Conservation (phyloP, 2,797 vertebrate species). For the Syndactyla subalaris region DNA sequence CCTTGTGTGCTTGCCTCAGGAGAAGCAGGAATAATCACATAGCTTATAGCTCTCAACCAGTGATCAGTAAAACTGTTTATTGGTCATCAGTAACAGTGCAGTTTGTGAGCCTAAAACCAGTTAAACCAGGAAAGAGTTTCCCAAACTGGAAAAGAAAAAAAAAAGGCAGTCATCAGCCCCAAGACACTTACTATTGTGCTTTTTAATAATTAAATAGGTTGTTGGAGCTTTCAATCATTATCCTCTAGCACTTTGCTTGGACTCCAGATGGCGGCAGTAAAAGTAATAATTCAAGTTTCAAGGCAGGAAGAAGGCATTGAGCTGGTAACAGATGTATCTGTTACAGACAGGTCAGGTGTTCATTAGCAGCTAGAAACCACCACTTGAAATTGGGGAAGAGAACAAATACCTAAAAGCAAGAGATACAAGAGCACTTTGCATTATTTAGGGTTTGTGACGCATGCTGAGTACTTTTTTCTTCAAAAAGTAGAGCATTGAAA, state of each 20-base stretch:
- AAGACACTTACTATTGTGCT: neutral
- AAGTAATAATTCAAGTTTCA: neutral
- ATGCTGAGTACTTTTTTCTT: neutral
- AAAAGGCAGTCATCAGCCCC: neutral
- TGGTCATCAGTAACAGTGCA: constrained; percentile 1
- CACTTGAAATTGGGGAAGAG: neutral
- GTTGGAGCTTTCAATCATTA: neutral
- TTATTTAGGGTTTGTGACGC: neutral
- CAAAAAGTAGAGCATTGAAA: neutral
- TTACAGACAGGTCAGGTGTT: neutral
- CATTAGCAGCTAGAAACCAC: neutral
- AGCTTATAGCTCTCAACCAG: neutral
- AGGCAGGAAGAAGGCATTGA: neutral
- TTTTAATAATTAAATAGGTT: constrained; percentile 1
- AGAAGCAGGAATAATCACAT: constrained; percentile 2
- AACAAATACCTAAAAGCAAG: neutral
- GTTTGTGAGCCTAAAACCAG: neutral
- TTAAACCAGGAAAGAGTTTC: neutral
- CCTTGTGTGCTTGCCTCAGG: constrained; percentile 30
- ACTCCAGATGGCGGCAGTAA: neutral
- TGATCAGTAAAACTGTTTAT: constrained; percentile 26
- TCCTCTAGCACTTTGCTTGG: neutral
- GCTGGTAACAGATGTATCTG: neutral
- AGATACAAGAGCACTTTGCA: neutral
- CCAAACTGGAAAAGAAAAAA: neutral